These are phyloP conservation scores for Hylomyscus alleni DNA, from an alignment of 2,797 vertebrate species.

Conservation along the genomic window DNA sequence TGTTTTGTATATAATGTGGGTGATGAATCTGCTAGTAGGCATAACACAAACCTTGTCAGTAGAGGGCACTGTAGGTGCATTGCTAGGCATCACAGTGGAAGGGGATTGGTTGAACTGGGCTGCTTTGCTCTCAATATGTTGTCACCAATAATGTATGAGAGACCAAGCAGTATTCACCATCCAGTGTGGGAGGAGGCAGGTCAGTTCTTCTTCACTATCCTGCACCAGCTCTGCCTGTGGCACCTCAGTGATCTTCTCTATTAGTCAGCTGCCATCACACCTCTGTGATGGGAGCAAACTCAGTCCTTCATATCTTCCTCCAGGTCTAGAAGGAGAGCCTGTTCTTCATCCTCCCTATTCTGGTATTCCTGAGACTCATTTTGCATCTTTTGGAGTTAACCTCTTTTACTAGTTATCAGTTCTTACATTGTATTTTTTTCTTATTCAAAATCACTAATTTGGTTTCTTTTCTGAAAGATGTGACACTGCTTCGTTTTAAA, in stretches of 20 bases:
- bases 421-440: conserved; percentile 40
- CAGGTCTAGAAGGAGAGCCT: not conserved
- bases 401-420: conserved; percentile 30
- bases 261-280: not conserved
- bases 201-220: not conserved
- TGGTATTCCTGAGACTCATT: conserved; percentile 12
- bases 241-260: not conserved
- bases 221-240: not conserved
- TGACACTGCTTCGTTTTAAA: conserved; percentile 1
- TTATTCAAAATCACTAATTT: not conserved
- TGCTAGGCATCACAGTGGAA: not conserved
- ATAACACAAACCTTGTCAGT: conserved; percentile 14
- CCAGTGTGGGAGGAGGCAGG: no score
- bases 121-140: not conserved
- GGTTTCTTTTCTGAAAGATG: conserved; percentile 55
- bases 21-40: not conserved
- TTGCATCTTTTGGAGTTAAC: not conserved
- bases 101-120: not conserved
- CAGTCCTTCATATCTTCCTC: not conserved
- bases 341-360: not conserved
- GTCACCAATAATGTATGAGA: not conserved
- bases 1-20: not conserved
- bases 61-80: not conserved
- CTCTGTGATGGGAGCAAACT: not conserved
- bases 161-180: not conserved